These are phyloP conservation scores for Meloidogyne chitwoodi DNA, from an alignment of 1,140 invertebrate genomes.

Conservation along the genomic window DNA sequence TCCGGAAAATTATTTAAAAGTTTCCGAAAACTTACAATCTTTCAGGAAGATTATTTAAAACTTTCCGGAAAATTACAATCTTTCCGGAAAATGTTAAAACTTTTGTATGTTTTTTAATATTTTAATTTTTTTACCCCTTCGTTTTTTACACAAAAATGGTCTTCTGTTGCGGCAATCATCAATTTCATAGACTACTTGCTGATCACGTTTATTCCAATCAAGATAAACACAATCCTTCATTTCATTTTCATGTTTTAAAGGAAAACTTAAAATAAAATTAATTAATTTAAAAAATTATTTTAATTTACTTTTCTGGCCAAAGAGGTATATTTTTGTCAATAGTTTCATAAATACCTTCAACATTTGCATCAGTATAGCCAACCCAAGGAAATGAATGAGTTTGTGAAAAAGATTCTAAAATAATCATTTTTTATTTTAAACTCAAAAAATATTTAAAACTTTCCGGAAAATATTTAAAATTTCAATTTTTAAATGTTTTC, in stretches of 20 bases:
- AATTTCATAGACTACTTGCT: slow-evolving; percentile 24
- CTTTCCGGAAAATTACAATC: not conserved
- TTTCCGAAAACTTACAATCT: too few species aligned
- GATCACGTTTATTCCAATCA: slow-evolving; percentile 33
- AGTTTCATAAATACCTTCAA: slow-evolving; percentile 33
- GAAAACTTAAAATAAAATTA: slow-evolving; percentile 28
- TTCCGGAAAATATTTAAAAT: not conserved
- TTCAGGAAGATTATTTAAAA: too few species aligned
- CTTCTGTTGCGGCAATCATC: slow-evolving; percentile 39
- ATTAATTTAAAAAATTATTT: slow-evolving; percentile 2
- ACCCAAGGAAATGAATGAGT: slow-evolving; percentile 38
- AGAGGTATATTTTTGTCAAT: slow-evolving; percentile 32
- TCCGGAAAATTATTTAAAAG: too few species aligned
- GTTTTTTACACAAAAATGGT: slow-evolving; percentile 23
- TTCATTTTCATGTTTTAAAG: slow-evolving; percentile 20
- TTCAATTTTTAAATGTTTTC: not conserved
- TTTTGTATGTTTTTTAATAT: not conserved
- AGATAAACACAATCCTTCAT: slow-evolving; percentile 41
- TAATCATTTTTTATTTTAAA: not conserved
- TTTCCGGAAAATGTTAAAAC: not conserved
- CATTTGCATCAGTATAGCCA: slow-evolving; percentile 39
- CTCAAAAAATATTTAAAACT: not conserved
- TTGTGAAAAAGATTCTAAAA: slow-evolving; percentile 26
- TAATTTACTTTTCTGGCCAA: slow-evolving; percentile 40
- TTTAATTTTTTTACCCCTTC: slow-evolving; percentile 2